Base-by-base conservation (phyloP, 2,888 invertebrate species). In the Macrosoma leucophasiata region DNA sequence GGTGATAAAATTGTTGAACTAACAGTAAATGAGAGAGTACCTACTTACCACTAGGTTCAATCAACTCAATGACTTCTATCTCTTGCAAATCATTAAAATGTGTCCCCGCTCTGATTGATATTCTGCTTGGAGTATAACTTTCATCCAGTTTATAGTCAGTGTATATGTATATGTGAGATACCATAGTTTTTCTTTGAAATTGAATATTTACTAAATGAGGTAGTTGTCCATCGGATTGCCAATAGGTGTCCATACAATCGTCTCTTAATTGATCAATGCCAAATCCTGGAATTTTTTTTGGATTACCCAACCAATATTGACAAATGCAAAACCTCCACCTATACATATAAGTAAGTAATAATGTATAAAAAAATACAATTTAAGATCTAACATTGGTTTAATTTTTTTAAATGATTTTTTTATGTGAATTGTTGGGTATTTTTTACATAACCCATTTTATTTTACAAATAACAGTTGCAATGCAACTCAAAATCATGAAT, bases 181-280 rank as follows among this genome's bases (percentile, higher is more conserved):
- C 92, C 46, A 96, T 95, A 0, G 96, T 98, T 77, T 98, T 98
- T 44, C 93, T 88, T 58, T 94, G 91, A 66, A 98, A 98, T 62
- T 98, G 97, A 46, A 99, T 95, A 63, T 98, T 98, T 0, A 99
- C 96, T 44, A 98, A 85, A 76, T 99, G 99, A 2, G 99, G 99
- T 42, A 99, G 87, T 51, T 98, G 98, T 0, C 99, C 99, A 75
- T 99, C 99, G 0, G 98, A 98, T 70, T 99, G 99, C 99, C 99
- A 99, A 70, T 98, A 99, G 2, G 97, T 97, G 51, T 99, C 99
- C 74, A 95, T 92, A 43, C 95, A 94, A 63, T 97, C 95, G 72
- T 98, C 97, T 45, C 98, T 85, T 22, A 99, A 75, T 63, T 98
- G 98, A 62, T 98, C 96, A 3, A 99, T 97, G 2, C 99, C 99